phyloP scores from a whole-genome alignment of 2,113 vertebrate genomes.

The Ictalurus furcatus region DNA sequence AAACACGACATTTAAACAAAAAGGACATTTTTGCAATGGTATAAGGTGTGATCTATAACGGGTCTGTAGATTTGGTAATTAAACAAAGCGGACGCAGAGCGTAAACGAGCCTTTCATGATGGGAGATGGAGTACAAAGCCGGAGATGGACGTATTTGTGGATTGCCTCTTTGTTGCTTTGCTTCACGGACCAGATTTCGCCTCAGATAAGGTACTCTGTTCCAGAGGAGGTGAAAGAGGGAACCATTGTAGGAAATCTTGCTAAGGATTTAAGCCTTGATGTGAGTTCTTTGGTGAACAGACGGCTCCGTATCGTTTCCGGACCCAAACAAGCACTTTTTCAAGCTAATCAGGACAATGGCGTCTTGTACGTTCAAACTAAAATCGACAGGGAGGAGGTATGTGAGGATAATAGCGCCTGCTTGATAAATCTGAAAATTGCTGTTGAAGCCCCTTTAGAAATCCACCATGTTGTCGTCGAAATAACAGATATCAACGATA shows the following conservation, averaged over 20 bases:
- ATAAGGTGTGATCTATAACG: too few relatives aligned
- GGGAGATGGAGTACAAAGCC: conserved; percentile 42
- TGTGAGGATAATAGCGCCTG: conserved; percentile 61
- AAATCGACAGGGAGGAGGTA: conserved; percentile 56
- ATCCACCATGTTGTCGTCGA: conserved; percentile 56
- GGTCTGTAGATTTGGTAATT: neutral
- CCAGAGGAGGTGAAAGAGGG: conserved; percentile 67
- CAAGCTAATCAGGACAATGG: conserved; percentile 68
- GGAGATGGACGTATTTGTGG: conserved; percentile 34
- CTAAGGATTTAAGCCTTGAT: conserved; percentile 77
- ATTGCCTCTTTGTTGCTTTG: conserved; percentile 47
- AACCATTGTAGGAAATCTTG: conserved; percentile 74
- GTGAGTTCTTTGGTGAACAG: conserved; percentile 62
- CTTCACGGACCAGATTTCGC: conserved; percentile 38
- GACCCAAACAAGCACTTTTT: conserved; percentile 58
- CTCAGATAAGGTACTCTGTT: conserved; percentile 66
- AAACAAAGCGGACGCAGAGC: neutral
- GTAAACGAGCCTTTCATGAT: conserved; percentile 15
- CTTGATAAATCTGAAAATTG: conserved; percentile 53
- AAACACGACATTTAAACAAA: neutral
- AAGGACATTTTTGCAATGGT: neutral
- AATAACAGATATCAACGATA: conserved; percentile 59
- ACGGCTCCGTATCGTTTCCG: conserved; percentile 74
- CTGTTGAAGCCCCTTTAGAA: conserved; percentile 58
- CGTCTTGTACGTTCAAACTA: conserved; percentile 58